Evolutionary conservation across 2,888 invertebrate species (phyloP), one percentile per base, ranked within the genome.

Genomic region (Tanytarsus gracilentus): DNA sequence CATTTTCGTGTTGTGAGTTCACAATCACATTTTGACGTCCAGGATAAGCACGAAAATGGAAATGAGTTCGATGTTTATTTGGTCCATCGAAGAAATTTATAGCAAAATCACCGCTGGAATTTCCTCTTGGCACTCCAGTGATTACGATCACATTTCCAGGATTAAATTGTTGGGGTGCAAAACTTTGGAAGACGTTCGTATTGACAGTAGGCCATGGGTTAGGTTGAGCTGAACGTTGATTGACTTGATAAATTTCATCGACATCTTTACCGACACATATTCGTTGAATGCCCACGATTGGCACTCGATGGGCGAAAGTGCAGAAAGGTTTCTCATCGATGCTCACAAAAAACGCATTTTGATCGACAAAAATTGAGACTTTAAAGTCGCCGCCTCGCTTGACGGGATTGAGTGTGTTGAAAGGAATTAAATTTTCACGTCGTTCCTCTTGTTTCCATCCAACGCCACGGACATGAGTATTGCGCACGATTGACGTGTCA

Each of bases 221-320:
- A 4, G 14, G 23, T 16, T 27, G 51, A 11, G 29, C 27, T 9
- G 29, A 30, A 3, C 18, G 14, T 1, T 27, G 51, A 30, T 51
- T 27, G 4, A 49, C 49, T 49, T 49, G 49, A 14, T 49, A 49
- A 8, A 49, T 25, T n/a, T 11, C 49, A 26, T 49, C 49, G 7
- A 49, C 14, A 3, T 49, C 49, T 26, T 18, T 49, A 1, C 7
- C 1, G 26, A 49, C 27, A 4, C 14, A 18, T 5, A 49, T 49
- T 2, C 11, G 8, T 14, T 49, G 49, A 27, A 49, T 49, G 7
- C n/a, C n/a, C 11, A 26, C n/a, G 1, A 49, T 14, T 27, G 49
- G 49, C n/a, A 26, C n/a, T n/a, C 49, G 49, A 49, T 26, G 27
- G 16, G n/a, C 4, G 14, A 49, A 49, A 26, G 49, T 49, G 21